phyloP scores from a whole-genome alignment of 2,888 invertebrate species.

The Andrena haemorrhoa region DNA sequence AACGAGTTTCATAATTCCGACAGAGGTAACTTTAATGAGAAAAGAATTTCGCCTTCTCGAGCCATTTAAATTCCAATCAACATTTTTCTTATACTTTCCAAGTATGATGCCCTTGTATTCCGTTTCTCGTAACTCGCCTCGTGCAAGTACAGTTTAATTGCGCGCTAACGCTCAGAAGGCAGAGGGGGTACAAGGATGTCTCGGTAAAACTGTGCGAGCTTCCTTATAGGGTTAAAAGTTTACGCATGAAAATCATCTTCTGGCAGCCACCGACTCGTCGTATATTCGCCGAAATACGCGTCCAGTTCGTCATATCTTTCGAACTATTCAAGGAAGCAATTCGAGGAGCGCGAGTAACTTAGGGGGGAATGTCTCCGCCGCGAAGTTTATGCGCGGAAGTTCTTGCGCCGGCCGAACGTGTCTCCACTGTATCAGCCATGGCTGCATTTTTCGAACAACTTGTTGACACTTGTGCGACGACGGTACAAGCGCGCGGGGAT shows the following conservation, averaged over 20 bases:
- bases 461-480: constrained; percentile 68
- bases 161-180: neutral
- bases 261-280: neutral
- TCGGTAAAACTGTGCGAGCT: neutral
- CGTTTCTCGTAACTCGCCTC: neutral
- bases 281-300: neutral
- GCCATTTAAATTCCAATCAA: too few relatives aligned
- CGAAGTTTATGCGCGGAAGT: constrained; percentile 33
- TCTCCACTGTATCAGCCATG: constrained; percentile 44
- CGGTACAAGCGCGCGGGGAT: constrained; percentile 30
- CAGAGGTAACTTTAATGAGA: too few relatives aligned
- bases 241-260: neutral
- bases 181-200: neutral
- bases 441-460: constrained; percentile 70
- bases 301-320: constrained; percentile 22
- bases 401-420: constrained; percentile 11
- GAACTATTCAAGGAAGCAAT: constrained; percentile 35
- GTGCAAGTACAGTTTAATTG: neutral
- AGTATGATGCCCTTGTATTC: neutral
- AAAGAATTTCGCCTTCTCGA: too few relatives aligned
- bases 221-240: neutral
- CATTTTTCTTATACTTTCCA: neutral
- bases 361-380: constrained; percentile 12
- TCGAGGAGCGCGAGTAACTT: constrained; percentile 38
- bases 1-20: too few relatives aligned